phyloP scores from a whole-genome alignment of 2,888 invertebrate genomes.

The Andrena chrysosceles region DNA sequence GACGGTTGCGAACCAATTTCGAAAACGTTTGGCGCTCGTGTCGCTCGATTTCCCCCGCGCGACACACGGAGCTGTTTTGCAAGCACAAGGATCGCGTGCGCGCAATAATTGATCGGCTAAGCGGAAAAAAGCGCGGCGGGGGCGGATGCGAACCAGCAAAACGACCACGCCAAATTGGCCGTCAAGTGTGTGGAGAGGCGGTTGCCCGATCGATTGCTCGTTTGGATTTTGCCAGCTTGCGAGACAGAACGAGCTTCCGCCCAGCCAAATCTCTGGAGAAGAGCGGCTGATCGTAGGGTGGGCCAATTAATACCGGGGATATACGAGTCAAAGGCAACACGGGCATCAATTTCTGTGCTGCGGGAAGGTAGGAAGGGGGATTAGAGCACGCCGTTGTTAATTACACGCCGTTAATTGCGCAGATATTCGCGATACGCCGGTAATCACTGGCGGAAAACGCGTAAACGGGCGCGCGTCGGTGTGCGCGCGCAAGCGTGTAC shows the following conservation, averaged over 20 bases:
- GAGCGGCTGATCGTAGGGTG: slow-evolving; percentile 21
- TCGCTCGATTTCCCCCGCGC: slow-evolving; percentile 23
- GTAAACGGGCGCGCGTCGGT: neutral
- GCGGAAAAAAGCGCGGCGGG: neutral
- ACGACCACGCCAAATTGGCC: slow-evolving; percentile 37
- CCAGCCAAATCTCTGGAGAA: slow-evolving; percentile 16
- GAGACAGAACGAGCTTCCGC: neutral
- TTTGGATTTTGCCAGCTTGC: neutral
- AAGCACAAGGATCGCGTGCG: slow-evolving; percentile 4
- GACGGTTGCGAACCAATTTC: slow-evolving; percentile 18
- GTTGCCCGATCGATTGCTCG: slow-evolving; percentile 10
- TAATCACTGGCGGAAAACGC: slow-evolving; percentile 8
- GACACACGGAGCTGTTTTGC: slow-evolving; percentile 14
- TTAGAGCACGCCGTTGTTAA: slow-evolving; percentile 43
- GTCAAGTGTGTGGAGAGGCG: slow-evolving; percentile 21
- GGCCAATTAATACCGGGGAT: slow-evolving; percentile 49
- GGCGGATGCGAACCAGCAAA: neutral
- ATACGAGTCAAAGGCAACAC: slow-evolving; percentile 53
- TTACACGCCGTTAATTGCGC: slow-evolving; percentile 60
- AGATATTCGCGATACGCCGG: slow-evolving; percentile 47
- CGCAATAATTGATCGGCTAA: slow-evolving; percentile 28
- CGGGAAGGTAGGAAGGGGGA: neutral
- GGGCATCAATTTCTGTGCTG: slow-evolving; percentile 35
- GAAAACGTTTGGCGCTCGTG: neutral
- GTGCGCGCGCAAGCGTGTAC: slow-evolving; percentile 22